These are phyloP conservation scores for Oreohelix idahoensis DNA, from an alignment of 1,140 invertebrate species.

Conservation along the genomic window DNA sequence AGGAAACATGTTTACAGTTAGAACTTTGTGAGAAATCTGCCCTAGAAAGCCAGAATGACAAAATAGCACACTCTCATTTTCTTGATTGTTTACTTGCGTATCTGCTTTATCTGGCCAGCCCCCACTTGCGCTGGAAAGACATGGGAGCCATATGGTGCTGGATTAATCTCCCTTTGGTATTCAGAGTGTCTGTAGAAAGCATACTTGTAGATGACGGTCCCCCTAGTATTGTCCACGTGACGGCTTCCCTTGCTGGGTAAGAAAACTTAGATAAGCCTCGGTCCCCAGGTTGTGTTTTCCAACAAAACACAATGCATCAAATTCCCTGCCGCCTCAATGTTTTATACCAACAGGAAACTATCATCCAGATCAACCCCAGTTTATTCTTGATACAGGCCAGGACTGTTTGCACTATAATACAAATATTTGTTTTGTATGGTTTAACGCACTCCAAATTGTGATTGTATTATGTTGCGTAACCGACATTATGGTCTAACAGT, in stretches of 20 bases:
- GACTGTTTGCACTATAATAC: no score
- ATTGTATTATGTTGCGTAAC: no score
- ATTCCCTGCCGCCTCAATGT: neutral
- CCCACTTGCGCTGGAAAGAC: neutral
- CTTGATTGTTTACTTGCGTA: neutral
- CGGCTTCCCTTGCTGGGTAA: neutral
- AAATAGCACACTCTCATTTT: neutral
- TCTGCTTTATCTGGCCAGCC: neutral
- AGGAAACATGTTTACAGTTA: neutral
- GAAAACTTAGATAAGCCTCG: no score
- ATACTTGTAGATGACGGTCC: neutral
- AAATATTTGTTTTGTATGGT: no score
- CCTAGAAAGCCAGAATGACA: neutral
- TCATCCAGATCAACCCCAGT: no score
- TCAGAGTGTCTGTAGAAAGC: neutral
- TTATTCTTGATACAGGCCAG: no score
- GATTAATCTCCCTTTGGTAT: neutral
- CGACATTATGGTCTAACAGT: no score
- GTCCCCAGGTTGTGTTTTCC: no score
- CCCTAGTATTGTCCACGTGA: neutral
- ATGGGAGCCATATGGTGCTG: neutral
- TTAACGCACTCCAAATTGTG: no score
- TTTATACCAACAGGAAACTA: neutral
- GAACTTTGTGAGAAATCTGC: neutral
- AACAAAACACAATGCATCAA: no score